Evolutionary conservation across 1,140 invertebrate species (phyloP).

Genomic region (Atta cephalotes): DNA sequence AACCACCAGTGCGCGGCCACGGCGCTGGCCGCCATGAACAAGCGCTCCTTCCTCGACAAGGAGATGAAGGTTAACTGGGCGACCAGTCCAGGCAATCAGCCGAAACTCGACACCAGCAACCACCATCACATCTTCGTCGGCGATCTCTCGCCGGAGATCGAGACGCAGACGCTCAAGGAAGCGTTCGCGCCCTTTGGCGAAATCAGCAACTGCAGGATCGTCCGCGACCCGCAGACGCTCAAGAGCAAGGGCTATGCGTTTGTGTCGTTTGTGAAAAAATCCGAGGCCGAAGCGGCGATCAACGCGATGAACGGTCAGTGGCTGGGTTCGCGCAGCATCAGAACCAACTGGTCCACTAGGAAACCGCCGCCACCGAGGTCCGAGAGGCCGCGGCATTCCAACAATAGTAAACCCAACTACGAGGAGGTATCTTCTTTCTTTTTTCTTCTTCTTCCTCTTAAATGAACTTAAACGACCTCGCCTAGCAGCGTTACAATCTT

Average conservation of each 20-base stretch:
- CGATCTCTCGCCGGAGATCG: conserved; percentile 99
- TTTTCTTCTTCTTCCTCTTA: too few species aligned
- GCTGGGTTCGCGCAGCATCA: conserved; percentile 98
- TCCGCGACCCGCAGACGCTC: conserved; percentile 98
- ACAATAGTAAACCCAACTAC: conserved; percentile 85
- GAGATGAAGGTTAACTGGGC: conserved; percentile 99
- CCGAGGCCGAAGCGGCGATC: conserved; percentile 99
- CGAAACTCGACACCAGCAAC: conserved; percentile 99
- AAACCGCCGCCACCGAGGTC: conserved; percentile 94
- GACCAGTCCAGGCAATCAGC: conserved; percentile 98
- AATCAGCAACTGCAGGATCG: conserved; percentile 99
- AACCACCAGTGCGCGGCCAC: conserved; percentile 97
- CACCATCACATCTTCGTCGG: conserved; percentile 99
- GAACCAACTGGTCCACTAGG: conserved; percentile 99
- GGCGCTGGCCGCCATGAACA: conserved; percentile 98
- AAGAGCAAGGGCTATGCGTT: conserved; percentile 99
- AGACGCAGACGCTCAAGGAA: conserved; percentile 98
- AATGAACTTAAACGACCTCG: too few species aligned
- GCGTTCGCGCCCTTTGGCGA: conserved; percentile 99
- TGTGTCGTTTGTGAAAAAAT: conserved; percentile 99
- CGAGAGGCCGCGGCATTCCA: conserved; percentile 83
- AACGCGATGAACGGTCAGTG: conserved; percentile 99
- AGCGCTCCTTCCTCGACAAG: conserved; percentile 97
- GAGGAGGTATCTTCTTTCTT: conserved; percentile 77
- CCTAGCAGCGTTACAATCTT: too few species aligned